phyloP scores from a whole-genome alignment of 2,113 vertebrate species.

The Peromyscus maniculatus region DNA sequence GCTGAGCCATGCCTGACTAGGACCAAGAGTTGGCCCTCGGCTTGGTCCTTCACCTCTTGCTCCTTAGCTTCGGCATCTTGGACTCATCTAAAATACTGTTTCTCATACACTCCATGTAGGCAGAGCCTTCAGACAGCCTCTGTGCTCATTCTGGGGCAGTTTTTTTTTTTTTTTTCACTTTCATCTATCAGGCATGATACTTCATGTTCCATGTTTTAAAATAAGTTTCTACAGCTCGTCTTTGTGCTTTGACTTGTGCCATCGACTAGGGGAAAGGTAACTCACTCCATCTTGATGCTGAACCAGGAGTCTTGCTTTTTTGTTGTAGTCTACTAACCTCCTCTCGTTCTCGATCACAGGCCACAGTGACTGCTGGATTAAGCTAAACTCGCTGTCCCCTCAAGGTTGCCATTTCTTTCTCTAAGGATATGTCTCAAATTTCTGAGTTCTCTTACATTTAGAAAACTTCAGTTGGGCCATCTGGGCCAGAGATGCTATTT shows the following conservation, averaged over 20 bases:
- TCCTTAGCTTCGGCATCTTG: not conserved
- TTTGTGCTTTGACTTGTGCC: not conserved
- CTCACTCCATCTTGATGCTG: not conserved
- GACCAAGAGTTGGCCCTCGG: not conserved
- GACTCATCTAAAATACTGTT: not conserved
- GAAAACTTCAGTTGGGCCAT: conserved; percentile 34
- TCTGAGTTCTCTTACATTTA: not conserved
- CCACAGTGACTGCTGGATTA: not conserved
- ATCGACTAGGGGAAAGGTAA: not conserved
- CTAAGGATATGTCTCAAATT: not conserved
- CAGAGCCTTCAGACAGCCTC: not conserved
- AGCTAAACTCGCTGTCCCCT: not conserved
- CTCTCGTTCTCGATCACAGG: not conserved
- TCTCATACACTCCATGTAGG: not conserved
- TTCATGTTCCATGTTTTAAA: not conserved
- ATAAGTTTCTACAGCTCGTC: not conserved
- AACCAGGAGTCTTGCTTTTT: not conserved
- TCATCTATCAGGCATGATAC: not conserved
- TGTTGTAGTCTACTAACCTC: not conserved
- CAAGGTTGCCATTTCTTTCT: not conserved
- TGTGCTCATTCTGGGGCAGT: not conserved
- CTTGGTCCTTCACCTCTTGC: not conserved
- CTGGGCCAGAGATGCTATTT: conserved; percentile 13
- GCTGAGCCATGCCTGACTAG: too few species aligned
- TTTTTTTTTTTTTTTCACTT: not conserved